phyloP scores from a whole-genome alignment of 1,140 invertebrate genomes.

The Pentalonia nigronervosa region DNA sequence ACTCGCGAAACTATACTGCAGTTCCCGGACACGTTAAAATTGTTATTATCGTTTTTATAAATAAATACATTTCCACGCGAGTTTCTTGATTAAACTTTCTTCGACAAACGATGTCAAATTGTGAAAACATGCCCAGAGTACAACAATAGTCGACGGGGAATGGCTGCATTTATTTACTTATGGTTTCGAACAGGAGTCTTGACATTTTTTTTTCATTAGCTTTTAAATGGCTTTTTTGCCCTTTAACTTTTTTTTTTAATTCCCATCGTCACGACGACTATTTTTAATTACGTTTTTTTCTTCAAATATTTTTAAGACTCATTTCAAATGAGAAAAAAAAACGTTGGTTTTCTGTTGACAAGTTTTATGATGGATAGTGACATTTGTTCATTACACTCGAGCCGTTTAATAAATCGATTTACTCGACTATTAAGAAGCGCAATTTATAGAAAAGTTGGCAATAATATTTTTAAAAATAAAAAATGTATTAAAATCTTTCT shows the following conservation, averaged over 20 bases:
- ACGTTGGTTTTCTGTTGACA: neutral
- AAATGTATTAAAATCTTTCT: neutral
- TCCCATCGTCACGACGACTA: constrained; percentile 9
- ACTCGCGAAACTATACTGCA: neutral
- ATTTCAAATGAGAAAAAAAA: constrained; percentile 3
- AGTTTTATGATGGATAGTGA: constrained; percentile 35
- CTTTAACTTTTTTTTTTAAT: constrained; percentile 21
- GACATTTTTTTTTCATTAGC: constrained; percentile 46
- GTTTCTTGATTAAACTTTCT: constrained; percentile 23
- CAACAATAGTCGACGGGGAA: neutral
- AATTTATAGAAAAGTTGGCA: neutral
- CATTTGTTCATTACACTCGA: constrained; percentile 1
- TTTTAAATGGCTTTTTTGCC: constrained; percentile 13
- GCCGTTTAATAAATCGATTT: constrained; percentile 29
- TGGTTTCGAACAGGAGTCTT: constrained; percentile 9
- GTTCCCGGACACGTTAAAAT: neutral
- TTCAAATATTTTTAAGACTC: constrained; percentile 39
- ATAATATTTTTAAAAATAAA: neutral
- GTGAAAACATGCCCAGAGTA: neutral
- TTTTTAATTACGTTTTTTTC: constrained; percentile 34
- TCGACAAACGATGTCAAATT: neutral
- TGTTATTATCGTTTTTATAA: neutral
- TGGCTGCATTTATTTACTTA: constrained; percentile 17
- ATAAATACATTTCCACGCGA: neutral
- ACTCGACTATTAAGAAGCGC: neutral